phyloP scores from a whole-genome alignment of 2,888 invertebrate genomes.

The Ophion obscuratus region DNA sequence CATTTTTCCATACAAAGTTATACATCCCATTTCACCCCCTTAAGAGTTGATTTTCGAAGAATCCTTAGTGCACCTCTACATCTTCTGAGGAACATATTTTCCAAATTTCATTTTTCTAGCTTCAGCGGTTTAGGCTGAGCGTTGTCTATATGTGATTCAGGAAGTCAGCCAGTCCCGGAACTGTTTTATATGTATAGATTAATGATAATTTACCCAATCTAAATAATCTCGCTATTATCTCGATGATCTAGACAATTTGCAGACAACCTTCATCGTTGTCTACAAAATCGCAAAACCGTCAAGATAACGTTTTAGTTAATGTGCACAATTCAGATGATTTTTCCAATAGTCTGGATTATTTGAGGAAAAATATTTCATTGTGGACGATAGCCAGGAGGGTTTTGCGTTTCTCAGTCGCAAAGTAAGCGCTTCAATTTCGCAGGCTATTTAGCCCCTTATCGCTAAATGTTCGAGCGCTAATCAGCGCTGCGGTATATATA shows the following conservation, averaged over 20 bases:
- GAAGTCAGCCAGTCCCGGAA: no score
- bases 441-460: slow-evolving; percentile 56
- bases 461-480: slow-evolving; percentile 57
- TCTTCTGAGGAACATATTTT: no score
- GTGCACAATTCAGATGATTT: neutral
- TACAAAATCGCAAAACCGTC: neutral
- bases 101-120: no score
- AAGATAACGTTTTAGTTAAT: neutral
- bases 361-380: neutral
- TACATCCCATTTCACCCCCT: no score
- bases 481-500: slow-evolving; percentile 37
- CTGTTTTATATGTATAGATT: no score
- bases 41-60: no score
- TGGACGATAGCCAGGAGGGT: neutral
- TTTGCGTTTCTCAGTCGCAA: slow-evolving; percentile 1
- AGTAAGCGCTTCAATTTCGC: slow-evolving; percentile 34
- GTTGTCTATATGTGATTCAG: no score
- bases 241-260: neutral
- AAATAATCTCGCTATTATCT: neutral
- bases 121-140: no score
- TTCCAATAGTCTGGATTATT: neutral
- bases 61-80: no score
- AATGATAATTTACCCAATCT: neutral
- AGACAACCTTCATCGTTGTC: neutral
- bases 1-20: no score